Evolutionary conservation across 1,140 invertebrate genomes (phyloP), one percentile per base, ranked within the genome.

Genomic region (Armadillidium nasatum): DNA sequence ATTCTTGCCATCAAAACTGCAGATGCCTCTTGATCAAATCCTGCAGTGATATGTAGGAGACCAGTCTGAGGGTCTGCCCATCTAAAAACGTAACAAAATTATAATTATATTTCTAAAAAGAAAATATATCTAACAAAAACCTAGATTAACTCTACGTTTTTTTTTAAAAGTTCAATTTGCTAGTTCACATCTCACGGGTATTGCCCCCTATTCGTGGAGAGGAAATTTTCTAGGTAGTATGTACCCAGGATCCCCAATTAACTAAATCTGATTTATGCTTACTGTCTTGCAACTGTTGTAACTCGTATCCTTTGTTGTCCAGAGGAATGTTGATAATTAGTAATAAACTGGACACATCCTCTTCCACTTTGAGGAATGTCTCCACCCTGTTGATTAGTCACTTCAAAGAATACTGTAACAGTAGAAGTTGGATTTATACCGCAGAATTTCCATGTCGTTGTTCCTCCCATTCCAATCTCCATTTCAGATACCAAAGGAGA

Each of bases 401-500:
- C 93, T 88, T 99, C 98, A 86, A 99, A 99, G 86, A 98, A 97
- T 76, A 98, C 88, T 15, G 93, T 93, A 77, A 95, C 90, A 3
- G 97, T 99, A 10, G 94, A 94, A 81, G 91, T 94, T 0, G 97
- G 96, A 72, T 90, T 95, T 10, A 99, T 87, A 0, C 94, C 92
- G 85, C 97, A 99, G 85, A 99, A 91, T 86, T 99, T 99, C 98
- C 98, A 99, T 83, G 97, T 94, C 79, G 92, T 94, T 0, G 98
- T 99, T 71, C 94, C 95, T 66, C 97, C 97, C 84, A 99, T 91
- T 74, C 98, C 98, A 75, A 97, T 92, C 87, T 99, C 97, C 78
- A 93, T 94, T 83, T 99, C 98, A 0, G 96, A 95, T 44, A 99
- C 96, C 83, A 91, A 91, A 9, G 91, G 88, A 71, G 91, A 91